Percentiles rank a stretch among this genome's conserved stretches.
phyloP scores from a whole-genome alignment of 2,113 vertebrate species.

The Emydura subglobosa region DNA sequence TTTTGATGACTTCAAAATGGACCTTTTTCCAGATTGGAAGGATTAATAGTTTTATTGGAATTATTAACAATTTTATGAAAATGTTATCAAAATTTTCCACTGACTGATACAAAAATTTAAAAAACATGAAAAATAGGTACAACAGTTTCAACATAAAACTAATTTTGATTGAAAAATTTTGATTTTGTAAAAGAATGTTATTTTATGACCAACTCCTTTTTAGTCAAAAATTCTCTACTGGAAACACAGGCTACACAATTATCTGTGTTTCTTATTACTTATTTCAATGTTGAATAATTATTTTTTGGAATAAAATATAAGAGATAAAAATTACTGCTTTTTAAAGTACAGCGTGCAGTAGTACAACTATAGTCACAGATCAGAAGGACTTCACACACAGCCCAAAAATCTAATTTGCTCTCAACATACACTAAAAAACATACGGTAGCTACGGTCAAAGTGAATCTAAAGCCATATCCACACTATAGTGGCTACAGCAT shows the following conservation, averaged over 20 bases:
- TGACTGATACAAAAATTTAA: not conserved
- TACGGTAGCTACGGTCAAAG: too few relatives aligned
- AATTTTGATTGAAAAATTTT: conserved; percentile 44
- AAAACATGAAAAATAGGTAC: not conserved
- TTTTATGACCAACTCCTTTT: conserved; percentile 2
- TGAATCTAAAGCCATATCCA: not conserved
- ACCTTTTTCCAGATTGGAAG: not conserved
- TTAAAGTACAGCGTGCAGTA: not conserved
- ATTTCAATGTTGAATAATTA: conserved; percentile 36
- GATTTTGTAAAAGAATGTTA: conserved; percentile 12
- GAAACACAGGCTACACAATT: conserved; percentile 9
- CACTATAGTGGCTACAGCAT: not conserved
- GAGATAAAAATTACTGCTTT: conserved; percentile 34
- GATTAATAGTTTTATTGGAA: not conserved
- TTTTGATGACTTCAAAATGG: not conserved
- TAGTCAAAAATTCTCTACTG: not conserved
- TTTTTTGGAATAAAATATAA: conserved; percentile 17
- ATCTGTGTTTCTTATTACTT: not conserved
- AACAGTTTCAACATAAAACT: conserved; percentile 10
- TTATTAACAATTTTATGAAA: not conserved
- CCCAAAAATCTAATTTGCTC: not conserved
- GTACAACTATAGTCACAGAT: not conserved
- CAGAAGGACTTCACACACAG: not conserved
- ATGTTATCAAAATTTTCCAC: not conserved
- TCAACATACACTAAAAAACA: too few relatives aligned